Base-by-base conservation (phyloP, 2,888 invertebrate species). In the Brassicogethes aeneus region DNA sequence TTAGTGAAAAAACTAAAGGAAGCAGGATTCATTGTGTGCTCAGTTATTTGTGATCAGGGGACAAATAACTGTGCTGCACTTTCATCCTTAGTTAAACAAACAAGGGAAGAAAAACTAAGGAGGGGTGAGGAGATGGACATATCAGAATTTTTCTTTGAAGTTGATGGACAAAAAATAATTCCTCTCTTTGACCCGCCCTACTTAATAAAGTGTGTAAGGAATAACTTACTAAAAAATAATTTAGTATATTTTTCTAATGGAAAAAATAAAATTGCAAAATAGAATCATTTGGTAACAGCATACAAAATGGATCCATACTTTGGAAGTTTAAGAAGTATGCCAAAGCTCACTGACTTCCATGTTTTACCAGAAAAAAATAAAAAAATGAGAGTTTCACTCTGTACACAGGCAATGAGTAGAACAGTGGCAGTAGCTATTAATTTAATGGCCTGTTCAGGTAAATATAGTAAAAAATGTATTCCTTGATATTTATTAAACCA, bases 331-430 rank as follows among this genome's bases (percentile, higher is more conserved):
- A 34, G 41, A 13, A 39, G n/a, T 7, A 43, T 46, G 41, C 41
- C 43, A 8, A 39, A 41, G 23, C 12, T 47, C 13, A 46, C 43
- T 3, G 45, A 43, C 10, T 16, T 3, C 2, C 47, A 49, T 37
- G 42, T 49, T 2, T 29, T 39, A 13, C 42, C 44, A 8, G 15
- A 14, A 12, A 14, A 31, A 13, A 44, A 41, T 7, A 44, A 44
- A 3, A 48, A 48, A 38, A 44, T 48, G 46, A 48, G 43, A 32
- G 48, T 48, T 8, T 47, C 43, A 10, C 41, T 36, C 13, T 39
- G 39, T 16, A 43, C 47, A 3, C 36, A 45, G 34, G 43, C 39
- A 2, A 32, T 42, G 2, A 42, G 42, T 14, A 23, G 17, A 17
- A 38, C 42, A n/a, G 38, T 39, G 2, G 42, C 42, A 23, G 36